Base-by-base conservation (phyloP, 2,797 vertebrate genomes). In the Chiroxiphia lanceolata region DNA sequence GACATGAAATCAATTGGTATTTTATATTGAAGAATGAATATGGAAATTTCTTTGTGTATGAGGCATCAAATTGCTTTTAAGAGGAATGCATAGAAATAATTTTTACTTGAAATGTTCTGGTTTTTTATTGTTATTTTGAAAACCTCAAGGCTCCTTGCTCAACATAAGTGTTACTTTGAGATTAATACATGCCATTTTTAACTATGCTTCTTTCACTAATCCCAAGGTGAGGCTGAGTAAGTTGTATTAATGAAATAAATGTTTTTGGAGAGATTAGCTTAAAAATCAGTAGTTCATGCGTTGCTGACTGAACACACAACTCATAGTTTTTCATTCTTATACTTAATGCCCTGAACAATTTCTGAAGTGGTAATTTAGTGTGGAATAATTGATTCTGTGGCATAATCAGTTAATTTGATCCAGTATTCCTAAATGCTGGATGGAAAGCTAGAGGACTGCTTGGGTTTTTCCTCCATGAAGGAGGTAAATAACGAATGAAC, bases 271-370 rank as follows among this genome's bases (percentile, higher is more conserved):
- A 98, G 96, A 97, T 95, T 95, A 95, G 34, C 92, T 97, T 96
- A 92, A 97, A 91, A 96, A 87, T 95, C 42, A 80, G 57, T 93
- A 96, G 85, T 90, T 97, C 93, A 84, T 13, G 17, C 93, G 89
- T 36, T 96, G 88, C 89, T 94, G 91, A 97, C 95, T 97, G 94
- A 96, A 91, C 95, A 94, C 92, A 89, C 70, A 96, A 77, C 85
- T 94, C 85, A 96, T 97, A 95, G 98, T 98, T 98, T 98, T 98
- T 98, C 98, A 98, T 98, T 98, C 98, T 98, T 98, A 82, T 67
- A 83, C 65, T 50, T 65, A 9, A 33, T 85, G 61, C 59, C 59
- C 22, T 71, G 47, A 76, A 48, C 40, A 13, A 31, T 76, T 88
- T 87, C 54, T 69, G 26, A 69, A 83, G 29, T 36, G 25, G 22